A percentile compares a stretch with the other conserved stretches of the same genome.
Conservation (phyloP, 2,113 vertebrate genomes). For the Campylomormyrus numenius region DNA sequence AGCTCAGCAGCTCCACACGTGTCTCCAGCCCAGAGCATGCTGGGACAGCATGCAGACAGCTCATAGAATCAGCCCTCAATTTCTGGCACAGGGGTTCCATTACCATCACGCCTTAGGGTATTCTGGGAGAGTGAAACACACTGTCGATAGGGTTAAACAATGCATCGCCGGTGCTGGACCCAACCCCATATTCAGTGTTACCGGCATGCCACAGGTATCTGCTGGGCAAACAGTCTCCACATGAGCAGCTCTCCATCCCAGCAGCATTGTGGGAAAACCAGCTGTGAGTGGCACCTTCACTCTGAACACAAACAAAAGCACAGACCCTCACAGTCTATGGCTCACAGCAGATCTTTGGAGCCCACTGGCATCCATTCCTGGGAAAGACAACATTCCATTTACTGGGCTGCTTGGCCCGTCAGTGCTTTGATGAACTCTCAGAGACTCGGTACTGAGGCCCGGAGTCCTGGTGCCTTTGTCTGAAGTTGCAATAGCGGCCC, state of each 20-base stretch:
- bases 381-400: not conserved
- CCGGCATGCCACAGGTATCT: not conserved
- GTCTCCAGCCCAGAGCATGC: not conserved
- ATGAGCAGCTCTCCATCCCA: not conserved
- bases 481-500: not conserved
- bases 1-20: not conserved
- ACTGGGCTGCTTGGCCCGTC: constrained; percentile 25
- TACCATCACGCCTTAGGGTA: not conserved
- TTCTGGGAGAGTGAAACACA: not conserved
- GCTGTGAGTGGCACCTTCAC: not conserved
- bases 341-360: not conserved
- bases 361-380: not conserved
- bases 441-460: not conserved
- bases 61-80: not conserved
- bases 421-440: not conserved
- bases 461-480: not conserved
- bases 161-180: not conserved
- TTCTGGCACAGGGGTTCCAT: not conserved
- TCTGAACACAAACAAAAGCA: not conserved
- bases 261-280: constrained; percentile 1
- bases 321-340: not conserved
- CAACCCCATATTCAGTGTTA: not conserved
- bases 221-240: not conserved
- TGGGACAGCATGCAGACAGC: not conserved
- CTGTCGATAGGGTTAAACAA: not conserved